These are phyloP conservation scores for Perccottus glenii DNA, from an alignment of 2,113 vertebrate genomes.

Conservation along the genomic window DNA sequence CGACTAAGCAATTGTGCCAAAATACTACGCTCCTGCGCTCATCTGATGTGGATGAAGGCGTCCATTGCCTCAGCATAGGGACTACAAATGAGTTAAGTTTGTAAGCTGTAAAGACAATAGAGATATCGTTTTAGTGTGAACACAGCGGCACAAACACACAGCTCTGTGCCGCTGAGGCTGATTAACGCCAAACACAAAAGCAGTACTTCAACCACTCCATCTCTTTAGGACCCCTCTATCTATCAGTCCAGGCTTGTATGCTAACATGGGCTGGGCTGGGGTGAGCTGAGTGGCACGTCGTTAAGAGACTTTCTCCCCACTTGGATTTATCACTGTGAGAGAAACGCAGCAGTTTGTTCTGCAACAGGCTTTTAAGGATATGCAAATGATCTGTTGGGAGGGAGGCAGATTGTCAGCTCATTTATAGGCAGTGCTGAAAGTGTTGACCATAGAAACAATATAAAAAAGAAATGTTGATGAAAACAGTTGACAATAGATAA, in stretches of 20 bases:
- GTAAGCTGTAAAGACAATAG: not conserved
- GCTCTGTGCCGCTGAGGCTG: constrained; percentile 28
- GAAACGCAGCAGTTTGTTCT: constrained; percentile 61
- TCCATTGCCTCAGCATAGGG: not conserved
- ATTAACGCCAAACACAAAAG: constrained; percentile 64
- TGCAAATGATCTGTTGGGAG: constrained; percentile 53
- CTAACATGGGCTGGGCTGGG: constrained; percentile 41
- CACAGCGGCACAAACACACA: constrained; percentile 1
- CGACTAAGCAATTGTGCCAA: no score
- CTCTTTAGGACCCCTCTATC: constrained; percentile 59
- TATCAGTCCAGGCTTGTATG: constrained; percentile 59
- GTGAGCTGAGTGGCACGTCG: constrained; percentile 45
- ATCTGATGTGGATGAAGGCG: not conserved
- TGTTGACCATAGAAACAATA: constrained; percentile 40
- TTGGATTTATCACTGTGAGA: constrained; percentile 59
- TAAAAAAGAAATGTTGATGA: constrained; percentile 13
- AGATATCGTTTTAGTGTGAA: constrained; percentile 13
- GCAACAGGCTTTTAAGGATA: constrained; percentile 64
- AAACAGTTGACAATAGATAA: constrained; percentile 41
- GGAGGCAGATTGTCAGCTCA: constrained; percentile 37
- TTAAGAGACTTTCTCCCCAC: constrained; percentile 53
- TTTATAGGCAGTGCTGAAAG: constrained; percentile 40
- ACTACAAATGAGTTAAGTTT: not conserved
- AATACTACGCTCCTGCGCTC: no score
- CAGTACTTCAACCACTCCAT: constrained; percentile 58